Conservation (phyloP, 2,113 vertebrate species). For the Nycticryphes semicollaris region DNA sequence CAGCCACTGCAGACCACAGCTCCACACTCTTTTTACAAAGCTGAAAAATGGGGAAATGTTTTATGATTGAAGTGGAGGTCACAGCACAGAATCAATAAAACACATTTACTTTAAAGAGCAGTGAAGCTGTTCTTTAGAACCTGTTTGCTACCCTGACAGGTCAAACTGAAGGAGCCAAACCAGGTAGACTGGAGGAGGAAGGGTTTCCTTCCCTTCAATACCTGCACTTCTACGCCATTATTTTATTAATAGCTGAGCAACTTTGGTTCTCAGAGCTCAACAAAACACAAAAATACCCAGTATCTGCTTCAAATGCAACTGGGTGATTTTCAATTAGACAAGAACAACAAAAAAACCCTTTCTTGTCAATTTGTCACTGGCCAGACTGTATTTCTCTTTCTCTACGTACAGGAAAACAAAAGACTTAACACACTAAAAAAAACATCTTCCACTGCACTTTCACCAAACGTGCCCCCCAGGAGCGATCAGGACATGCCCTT, state of each 20-base stretch:
- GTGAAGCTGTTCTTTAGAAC: not conserved
- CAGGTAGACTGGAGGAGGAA: not conserved
- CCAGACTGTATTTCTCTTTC: not conserved
- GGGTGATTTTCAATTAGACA: not conserved
- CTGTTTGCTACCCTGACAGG: not conserved
- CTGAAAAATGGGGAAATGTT: not conserved
- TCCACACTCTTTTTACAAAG: not conserved
- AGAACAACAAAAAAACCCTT: not conserved
- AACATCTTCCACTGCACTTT: not conserved
- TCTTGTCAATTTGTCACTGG: not conserved
- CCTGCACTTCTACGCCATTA: rapidly evolving
- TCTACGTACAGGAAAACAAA: too few relatives aligned
- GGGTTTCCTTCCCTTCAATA: not conserved
- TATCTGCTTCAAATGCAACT: not conserved
- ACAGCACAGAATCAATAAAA: not conserved
- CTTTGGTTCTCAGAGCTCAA: not conserved
- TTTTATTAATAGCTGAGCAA: not conserved
- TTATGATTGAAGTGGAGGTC: not conserved
- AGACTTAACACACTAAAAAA: too few relatives aligned
- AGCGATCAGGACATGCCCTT: not conserved
- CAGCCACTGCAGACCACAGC: not conserved
- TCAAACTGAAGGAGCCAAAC: not conserved
- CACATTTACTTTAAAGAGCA: not conserved
- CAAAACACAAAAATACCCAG: not conserved
- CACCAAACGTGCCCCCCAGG: not conserved